These are phyloP conservation scores for Urocolius indicus DNA, from an alignment of 2,113 vertebrate species.

Conservation along the genomic window DNA sequence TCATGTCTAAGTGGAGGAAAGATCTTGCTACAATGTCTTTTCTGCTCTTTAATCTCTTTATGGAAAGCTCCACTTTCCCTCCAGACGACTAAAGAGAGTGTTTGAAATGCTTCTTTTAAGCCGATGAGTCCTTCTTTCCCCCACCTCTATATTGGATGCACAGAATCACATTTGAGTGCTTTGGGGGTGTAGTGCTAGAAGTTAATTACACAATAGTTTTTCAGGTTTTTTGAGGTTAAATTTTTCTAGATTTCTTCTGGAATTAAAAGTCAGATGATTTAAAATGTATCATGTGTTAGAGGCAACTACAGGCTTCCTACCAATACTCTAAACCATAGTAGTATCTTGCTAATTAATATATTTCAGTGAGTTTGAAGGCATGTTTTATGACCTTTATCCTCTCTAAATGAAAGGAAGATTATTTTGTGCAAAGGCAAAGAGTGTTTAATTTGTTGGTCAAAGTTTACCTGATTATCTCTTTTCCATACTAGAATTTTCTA, in stretches of 20 bases:
- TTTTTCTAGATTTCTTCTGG: neutral
- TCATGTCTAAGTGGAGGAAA: constrained; percentile 2
- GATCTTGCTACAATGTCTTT: neutral
- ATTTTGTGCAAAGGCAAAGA: neutral
- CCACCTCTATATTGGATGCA: neutral
- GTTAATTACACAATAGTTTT: neutral
- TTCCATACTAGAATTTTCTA: neutral
- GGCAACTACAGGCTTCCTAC: neutral
- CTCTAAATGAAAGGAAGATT: neutral
- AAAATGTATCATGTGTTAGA: neutral
- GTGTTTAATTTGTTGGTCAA: neutral
- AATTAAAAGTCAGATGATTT: neutral
- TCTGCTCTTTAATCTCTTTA: constrained; percentile 32
- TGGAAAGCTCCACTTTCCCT: neutral
- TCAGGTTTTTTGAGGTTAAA: neutral
- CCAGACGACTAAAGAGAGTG: neutral
- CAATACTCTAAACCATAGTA: neutral
- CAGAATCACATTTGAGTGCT: neutral
- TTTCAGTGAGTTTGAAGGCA: neutral
- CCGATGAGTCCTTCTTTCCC: neutral
- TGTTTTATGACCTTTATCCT: neutral
- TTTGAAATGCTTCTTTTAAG: neutral
- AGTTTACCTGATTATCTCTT: neutral
- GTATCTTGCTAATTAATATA: neutral
- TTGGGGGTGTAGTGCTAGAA: neutral